Base-by-base conservation (phyloP, 1,140 invertebrate genomes). In the Drosophila watanabei region DNA sequence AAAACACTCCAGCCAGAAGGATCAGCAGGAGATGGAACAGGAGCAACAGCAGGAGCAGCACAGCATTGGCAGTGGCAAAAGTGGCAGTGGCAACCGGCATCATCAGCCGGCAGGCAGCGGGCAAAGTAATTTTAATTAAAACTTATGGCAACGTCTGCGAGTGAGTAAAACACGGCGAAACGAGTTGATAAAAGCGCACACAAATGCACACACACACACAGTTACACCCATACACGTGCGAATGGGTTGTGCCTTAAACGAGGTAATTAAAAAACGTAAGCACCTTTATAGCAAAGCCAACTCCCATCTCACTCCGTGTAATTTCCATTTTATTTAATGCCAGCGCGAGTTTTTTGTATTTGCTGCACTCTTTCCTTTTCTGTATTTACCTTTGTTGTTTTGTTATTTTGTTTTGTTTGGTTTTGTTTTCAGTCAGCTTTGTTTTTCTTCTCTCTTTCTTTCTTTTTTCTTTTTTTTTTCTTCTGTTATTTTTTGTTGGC, bases 41-140 rank as follows among this genome's bases (percentile, higher is more conserved):
- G 43, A 37, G 16, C 32, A 64, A 43, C 30, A 65, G 32, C 35
- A 37, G 41, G 18, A 57, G 37, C 33, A 39, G 41, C 37, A 60
- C 37, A 60, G 28, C 51, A 37, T n/a, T 18, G 48, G 60, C 49
- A 58, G 52, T 59, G 46, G 51, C 24, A 77, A 37, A 24, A 51
- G 58, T 49, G 54, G 76, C 43, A 58, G 80, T 59, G 72, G 64
- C 16, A 63, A 58, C 76, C 52, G 54, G 54, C 54, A 63, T 61
- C 65, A 75, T 79, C 78, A 85, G 69, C 85, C 80, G 60, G 78
- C 80, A 87, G 75, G 76, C 80, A 73, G 65, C 63, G 49, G 62
- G 85, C 85, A 90, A 88, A 88, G 85, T 88, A 88, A 88, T 88
- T 89, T 89, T 89, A 89, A 89, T 89, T 89, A 89, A 89, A 89